Percentiles rank a stretch among this genome's conserved stretches.
Evolutionary conservation across 2,888 invertebrate species (phyloP).

Genomic region (Norana najaformis): DNA sequence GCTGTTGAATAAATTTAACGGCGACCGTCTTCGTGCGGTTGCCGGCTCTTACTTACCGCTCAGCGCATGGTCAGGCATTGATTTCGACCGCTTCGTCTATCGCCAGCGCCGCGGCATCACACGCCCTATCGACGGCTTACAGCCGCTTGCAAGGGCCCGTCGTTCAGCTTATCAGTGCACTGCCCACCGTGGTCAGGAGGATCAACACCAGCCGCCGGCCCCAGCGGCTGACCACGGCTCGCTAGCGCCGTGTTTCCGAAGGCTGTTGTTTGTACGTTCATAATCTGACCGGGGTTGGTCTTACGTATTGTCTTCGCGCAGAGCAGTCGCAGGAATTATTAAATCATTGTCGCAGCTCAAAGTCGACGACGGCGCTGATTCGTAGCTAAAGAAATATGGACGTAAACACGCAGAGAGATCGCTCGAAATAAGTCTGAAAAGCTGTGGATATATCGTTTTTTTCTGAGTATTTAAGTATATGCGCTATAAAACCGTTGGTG

Average conservation of each 20-base stretch:
- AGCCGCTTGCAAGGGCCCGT: background rate
- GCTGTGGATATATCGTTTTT: background rate
- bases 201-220: background rate
- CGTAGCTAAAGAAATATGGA: background rate
- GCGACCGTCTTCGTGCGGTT: background rate
- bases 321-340: background rate
- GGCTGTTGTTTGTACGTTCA: background rate
- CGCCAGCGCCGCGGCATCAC: background rate
- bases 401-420: background rate
- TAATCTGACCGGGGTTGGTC: background rate
- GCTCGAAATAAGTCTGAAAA: background rate
- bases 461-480: background rate
- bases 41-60: conserved; percentile 1
- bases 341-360: background rate
- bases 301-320: background rate
- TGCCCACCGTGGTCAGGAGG: too few relatives aligned
- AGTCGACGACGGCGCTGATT: background rate
- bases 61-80: background rate
- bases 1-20: background rate
- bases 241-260: background rate
- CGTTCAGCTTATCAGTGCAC: conserved; percentile 13
- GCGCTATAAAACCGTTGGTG: background rate
- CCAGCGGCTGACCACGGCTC: background rate
- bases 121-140: conserved; percentile 6
- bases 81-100: background rate